A percentile compares a stretch with the other conserved stretches of the same genome.
Evolutionary conservation across 2,797 vertebrate genomes (phyloP).

Genomic region (Rachycentron canadum): DNA sequence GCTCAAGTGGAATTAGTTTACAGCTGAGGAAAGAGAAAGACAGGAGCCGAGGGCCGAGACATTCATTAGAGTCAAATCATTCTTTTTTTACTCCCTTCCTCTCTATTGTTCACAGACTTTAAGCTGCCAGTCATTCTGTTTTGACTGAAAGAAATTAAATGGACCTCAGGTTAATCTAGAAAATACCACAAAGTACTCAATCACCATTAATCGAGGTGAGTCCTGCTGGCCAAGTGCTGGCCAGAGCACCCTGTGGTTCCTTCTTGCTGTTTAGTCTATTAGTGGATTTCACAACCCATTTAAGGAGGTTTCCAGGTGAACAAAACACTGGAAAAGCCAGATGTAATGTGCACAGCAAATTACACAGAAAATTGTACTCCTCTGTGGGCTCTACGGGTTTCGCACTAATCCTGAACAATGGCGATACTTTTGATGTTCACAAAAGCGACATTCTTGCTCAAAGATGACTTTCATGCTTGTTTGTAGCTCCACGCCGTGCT

Average conservation of each 20-base stretch:
- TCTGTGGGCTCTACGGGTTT: conserved; percentile 24
- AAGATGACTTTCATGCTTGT: conserved; percentile 48
- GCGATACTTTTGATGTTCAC: conserved; percentile 51
- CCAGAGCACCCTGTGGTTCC: conserved; percentile 11
- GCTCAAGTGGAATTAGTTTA: conserved; percentile 60
- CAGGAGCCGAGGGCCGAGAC: conserved; percentile 17
- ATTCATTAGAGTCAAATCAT: conserved; percentile 40
- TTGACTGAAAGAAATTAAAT: conserved; percentile 62
- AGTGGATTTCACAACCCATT: conserved; percentile 69
- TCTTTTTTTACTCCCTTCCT: conserved; percentile 17
- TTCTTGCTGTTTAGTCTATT: conserved; percentile 51
- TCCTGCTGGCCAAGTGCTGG: conserved; percentile 32
- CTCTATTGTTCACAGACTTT: conserved; percentile 33
- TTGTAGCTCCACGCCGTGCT: conserved; percentile 34
- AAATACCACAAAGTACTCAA: conserved; percentile 53
- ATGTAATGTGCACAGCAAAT: conserved; percentile 52
- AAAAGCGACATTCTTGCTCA: conserved; percentile 40
- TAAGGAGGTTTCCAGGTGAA: conserved; percentile 63
- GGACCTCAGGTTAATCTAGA: conserved; percentile 65
- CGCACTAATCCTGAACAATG: conserved; percentile 54
- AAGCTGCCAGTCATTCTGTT: conserved; percentile 56
- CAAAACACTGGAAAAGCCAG: conserved; percentile 48
- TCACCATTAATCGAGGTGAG: conserved; percentile 47
- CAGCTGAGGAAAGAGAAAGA: conserved; percentile 26
- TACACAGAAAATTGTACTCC: conserved; percentile 37